Conservation (phyloP, 2,113 vertebrate species). For the Phasianus colchicus region DNA sequence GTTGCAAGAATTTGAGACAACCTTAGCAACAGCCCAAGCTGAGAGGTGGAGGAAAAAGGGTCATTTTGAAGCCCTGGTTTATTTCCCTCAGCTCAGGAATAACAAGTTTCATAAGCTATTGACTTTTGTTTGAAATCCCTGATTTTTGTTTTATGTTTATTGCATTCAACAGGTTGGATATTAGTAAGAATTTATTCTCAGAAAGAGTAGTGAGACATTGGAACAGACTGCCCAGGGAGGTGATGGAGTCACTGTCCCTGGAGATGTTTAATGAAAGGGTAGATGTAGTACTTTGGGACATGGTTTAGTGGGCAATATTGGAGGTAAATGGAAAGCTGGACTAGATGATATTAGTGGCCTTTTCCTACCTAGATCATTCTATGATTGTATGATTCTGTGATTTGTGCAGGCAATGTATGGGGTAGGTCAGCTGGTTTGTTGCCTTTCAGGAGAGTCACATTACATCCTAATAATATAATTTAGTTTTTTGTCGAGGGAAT, state of each 20-base stretch:
- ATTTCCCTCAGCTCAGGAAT: neutral
- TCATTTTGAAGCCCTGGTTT: neutral
- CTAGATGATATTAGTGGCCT: too few species aligned
- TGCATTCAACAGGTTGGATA: neutral
- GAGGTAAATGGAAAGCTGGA: too few species aligned
- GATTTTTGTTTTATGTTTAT: neutral
- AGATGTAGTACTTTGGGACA: too few species aligned
- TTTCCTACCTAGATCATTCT: too few species aligned
- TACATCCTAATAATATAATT: neutral
- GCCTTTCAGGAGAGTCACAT: neutral
- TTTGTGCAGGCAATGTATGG: neutral
- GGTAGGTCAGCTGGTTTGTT: neutral
- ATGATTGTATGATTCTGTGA: neutral
- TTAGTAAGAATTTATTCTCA: too few species aligned
- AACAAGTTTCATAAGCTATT: neutral
- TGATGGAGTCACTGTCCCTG: too few species aligned
- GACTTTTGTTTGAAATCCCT: neutral
- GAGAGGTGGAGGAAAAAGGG: neutral
- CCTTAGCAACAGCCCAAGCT: neutral
- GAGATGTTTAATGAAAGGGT: too few species aligned
- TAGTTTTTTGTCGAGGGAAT: neutral
- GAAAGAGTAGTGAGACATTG: too few species aligned
- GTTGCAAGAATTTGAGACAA: neutral
- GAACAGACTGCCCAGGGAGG: too few species aligned
- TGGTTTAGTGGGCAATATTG: too few species aligned